These are phyloP conservation scores for Pocillopora damicornis DNA, from an alignment of 64 coral and sea anemone genomes.

Conservation along the genomic window DNA sequence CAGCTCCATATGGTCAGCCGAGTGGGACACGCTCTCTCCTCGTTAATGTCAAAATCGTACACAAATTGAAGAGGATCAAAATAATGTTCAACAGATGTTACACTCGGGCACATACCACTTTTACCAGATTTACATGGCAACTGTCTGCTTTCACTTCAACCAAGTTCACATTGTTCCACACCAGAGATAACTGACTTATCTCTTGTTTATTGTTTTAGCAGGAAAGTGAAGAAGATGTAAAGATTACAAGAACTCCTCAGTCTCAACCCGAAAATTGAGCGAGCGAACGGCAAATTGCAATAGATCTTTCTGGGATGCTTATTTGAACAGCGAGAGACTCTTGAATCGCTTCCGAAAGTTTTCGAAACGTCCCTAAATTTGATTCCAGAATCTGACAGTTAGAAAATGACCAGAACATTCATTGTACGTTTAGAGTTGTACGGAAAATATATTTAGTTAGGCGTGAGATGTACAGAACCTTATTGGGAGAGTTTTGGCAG, in stretches of 20 bases:
- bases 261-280: neutral
- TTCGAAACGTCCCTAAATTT: neutral
- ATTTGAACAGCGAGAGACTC: constrained; percentile 19
- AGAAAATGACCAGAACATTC: constrained; percentile 1
- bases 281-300: neutral
- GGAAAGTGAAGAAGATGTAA: constrained; percentile 4
- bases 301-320: constrained; percentile 3
- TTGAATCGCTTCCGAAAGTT: constrained; percentile 1
- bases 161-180: neutral
- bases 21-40: constrained; percentile 17
- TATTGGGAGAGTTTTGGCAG: neutral
- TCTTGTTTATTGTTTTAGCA: constrained; percentile 28
- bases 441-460: neutral
- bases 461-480: neutral
- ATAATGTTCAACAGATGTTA: constrained; percentile 25
- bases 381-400: neutral
- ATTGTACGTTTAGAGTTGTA: neutral
- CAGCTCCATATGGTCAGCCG: constrained; percentile 20
- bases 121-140: neutral
- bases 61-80: neutral
- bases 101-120: neutral
- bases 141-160: neutral
- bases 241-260: neutral
- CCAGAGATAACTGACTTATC: constrained; percentile 13
- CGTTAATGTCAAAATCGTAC: constrained; percentile 40